These are phyloP conservation scores for Chymomyza caudatula DNA, from an alignment of 2,888 invertebrate species.

Conservation along the genomic window DNA sequence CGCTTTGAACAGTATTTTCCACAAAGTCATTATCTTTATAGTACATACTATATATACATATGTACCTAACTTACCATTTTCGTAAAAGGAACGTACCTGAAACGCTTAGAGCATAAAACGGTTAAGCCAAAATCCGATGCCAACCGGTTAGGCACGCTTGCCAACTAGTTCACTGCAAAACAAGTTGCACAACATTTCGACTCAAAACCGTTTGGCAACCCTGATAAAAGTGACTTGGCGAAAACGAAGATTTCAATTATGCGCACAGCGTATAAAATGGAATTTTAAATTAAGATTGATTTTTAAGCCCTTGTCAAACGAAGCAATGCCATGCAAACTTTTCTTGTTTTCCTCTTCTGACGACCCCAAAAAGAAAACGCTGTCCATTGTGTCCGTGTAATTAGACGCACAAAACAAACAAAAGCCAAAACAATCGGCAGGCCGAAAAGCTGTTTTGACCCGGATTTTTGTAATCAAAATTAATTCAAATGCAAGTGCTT, in stretches of 20 bases:
- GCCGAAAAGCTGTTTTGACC: slow-evolving; percentile 33
- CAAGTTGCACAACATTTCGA: neutral
- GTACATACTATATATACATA: too few species aligned
- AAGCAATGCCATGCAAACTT: neutral
- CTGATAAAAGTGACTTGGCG: neutral
- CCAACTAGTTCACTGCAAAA: too few species aligned
- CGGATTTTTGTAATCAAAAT: slow-evolving; percentile 48
- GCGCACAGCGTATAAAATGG: slow-evolving; percentile 56
- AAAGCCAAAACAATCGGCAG: neutral
- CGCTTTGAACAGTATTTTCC: too few species aligned
- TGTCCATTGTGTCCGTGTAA: slow-evolving; percentile 52
- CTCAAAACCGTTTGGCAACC: neutral
- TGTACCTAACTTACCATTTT: too few species aligned
- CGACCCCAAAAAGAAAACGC: slow-evolving; percentile 46
- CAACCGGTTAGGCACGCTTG: too few species aligned
- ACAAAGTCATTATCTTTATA: too few species aligned
- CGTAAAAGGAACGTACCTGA: too few species aligned
- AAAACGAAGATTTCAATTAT: slow-evolving; percentile 26
- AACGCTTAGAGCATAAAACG: too few species aligned
- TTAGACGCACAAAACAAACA: slow-evolving; percentile 48
- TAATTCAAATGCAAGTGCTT: slow-evolving; percentile 55
- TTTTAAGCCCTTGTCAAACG: slow-evolving; percentile 40
- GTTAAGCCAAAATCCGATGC: too few species aligned
- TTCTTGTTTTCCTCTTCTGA: slow-evolving; percentile 6
- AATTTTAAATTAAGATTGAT: slow-evolving; percentile 72